phyloP scores from a whole-genome alignment of 2,113 vertebrate species.

The Butastur rufipennis region DNA sequence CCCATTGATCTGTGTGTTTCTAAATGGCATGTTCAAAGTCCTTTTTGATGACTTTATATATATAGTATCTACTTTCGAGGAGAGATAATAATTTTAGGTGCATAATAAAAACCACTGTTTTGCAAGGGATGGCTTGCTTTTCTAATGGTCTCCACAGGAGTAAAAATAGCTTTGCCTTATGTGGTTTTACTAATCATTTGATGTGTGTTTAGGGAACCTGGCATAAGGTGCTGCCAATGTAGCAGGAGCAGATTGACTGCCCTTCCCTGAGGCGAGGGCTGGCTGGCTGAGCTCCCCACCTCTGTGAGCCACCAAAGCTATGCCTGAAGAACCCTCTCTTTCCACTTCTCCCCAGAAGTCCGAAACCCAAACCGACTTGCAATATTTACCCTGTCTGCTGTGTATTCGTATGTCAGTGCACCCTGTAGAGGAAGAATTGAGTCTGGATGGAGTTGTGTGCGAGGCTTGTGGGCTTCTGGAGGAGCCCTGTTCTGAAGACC shows the following conservation, averaged over 20 bases:
- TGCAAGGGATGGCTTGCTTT: not conserved
- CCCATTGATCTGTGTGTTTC: not conserved
- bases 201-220: not conserved
- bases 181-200: not conserved
- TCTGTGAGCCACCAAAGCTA: not conserved
- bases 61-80: not conserved
- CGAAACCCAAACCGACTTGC: fast-evolving
- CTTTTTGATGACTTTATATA: not conserved
- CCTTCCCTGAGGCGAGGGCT: not conserved
- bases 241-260: not conserved
- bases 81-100: not conserved
- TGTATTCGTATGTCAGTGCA: fast-evolving
- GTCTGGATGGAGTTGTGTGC: not conserved
- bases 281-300: not conserved
- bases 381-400: not conserved
- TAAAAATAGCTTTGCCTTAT: not conserved
- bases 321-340: not conserved
- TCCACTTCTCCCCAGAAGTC: too few relatives aligned
- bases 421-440: not conserved
- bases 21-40: not conserved
- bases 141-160: not conserved
- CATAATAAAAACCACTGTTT: not conserved
- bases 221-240: not conserved
- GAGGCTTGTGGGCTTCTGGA: not conserved
- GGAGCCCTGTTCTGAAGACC: not conserved